phyloP scores from a whole-genome alignment of 2,888 invertebrate species.

The Lomographa bimaculata region DNA sequence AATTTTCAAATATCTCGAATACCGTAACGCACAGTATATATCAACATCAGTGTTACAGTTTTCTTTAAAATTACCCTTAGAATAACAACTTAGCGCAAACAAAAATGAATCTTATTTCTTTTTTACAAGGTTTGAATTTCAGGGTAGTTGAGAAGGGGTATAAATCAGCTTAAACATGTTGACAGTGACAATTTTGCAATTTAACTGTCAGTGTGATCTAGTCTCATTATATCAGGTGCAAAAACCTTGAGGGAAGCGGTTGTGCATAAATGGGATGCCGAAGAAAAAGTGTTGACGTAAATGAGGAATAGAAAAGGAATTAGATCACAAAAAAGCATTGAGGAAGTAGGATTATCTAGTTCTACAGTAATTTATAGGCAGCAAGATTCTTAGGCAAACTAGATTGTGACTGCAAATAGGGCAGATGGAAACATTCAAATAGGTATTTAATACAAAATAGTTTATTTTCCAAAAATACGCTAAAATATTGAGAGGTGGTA shows the following conservation, averaged over 20 bases:
- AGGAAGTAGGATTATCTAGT: too few species aligned
- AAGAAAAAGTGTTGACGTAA: conserved; percentile 13
- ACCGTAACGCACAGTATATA: conserved; percentile 33
- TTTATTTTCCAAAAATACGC: too few species aligned
- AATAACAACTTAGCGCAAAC: conserved; percentile 1
- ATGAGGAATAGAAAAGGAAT: conserved; percentile 5
- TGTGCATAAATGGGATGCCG: not conserved
- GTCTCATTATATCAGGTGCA: conserved; percentile 23
- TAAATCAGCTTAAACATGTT: conserved; percentile 40
- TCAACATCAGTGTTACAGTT: conserved; percentile 43
- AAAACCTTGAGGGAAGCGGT: conserved; percentile 15
- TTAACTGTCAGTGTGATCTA: conserved; percentile 38
- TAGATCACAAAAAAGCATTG: not conserved
- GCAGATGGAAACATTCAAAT: too few species aligned
- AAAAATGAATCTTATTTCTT: conserved; percentile 1
- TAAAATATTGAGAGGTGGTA: too few species aligned
- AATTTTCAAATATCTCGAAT: conserved; percentile 35
- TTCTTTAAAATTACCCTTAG: conserved; percentile 36
- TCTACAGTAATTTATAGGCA: too few species aligned
- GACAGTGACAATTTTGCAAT: conserved; percentile 41
- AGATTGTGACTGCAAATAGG: too few species aligned
- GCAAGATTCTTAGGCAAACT: too few species aligned
- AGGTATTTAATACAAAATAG: too few species aligned
- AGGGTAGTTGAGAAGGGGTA: conserved; percentile 3
- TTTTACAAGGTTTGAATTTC: not conserved